A percentile compares a stretch with the other conserved stretches of the same genome.
Evolutionary conservation across 2,113 vertebrate species (phyloP).

Genomic region (Nestor notabilis): DNA sequence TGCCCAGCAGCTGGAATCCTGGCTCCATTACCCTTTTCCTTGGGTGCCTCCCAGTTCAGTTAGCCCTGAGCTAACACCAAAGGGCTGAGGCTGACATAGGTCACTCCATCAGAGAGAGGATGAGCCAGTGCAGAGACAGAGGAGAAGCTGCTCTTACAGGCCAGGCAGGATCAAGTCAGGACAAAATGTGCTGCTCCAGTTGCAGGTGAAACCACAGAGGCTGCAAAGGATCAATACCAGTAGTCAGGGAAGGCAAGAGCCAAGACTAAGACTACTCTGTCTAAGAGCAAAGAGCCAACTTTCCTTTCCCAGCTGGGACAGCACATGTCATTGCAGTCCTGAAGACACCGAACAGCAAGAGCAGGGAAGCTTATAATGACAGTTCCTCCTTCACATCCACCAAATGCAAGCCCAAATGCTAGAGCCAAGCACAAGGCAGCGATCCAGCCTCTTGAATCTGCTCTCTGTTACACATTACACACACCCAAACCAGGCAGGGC

Average conservation of each 20-base stretch:
- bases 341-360: background rate
- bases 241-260: background rate
- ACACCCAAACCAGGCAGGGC: background rate
- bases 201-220: background rate
- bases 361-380: background rate
- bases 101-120: background rate
- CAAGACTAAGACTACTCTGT: background rate
- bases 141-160: background rate
- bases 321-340: background rate
- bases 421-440: background rate
- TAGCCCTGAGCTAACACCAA: background rate
- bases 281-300: background rate
- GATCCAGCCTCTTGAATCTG: background rate
- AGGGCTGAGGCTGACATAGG: background rate
- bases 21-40: background rate
- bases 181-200: background rate
- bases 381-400: background rate
- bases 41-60: background rate
- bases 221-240: background rate
- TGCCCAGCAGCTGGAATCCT: background rate
- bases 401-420: rapidly evolving
- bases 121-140: background rate
- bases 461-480: slow-evolving; percentile 4
- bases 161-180: background rate
- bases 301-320: background rate